Percentiles rank a stretch among this genome's conserved stretches.
Conservation (phyloP, 2,888 invertebrate species). For the Erpobdella octoculata region DNA sequence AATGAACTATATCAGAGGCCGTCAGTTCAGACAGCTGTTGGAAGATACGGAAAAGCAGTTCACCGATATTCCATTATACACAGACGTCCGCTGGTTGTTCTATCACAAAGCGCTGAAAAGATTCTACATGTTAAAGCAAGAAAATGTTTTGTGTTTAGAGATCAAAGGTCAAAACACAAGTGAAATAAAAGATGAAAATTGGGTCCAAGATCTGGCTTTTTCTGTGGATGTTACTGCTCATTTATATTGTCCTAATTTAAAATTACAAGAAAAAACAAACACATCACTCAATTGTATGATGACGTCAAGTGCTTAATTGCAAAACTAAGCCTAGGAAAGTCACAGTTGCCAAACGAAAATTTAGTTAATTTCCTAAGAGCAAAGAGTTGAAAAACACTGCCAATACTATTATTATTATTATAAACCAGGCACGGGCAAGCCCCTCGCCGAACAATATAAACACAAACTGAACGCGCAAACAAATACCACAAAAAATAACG, state of each 20-base stretch:
- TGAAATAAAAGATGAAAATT: not conserved
- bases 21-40: not conserved
- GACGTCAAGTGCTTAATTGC: not conserved
- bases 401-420: no score
- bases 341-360: not conserved
- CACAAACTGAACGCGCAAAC: no score
- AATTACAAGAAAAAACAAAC: not conserved
- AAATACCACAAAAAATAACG: no score
- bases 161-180: not conserved
- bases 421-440: no score
- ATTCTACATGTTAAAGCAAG: not conserved
- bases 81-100: not conserved
- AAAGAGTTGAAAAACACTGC: not conserved
- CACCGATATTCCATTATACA: not conserved
- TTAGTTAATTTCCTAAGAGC: not conserved
- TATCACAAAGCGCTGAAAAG: not conserved
- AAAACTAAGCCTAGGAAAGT: not conserved
- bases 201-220: not conserved
- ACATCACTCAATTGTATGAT: not conserved
- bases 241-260: not conserved
- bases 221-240: not conserved
- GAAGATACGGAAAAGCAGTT: not conserved
- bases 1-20: not conserved
- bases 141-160: not conserved
- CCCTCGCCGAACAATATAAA: no score